Evolutionary conservation across 2,113 vertebrate genomes (phyloP).

Genomic region (Varanus komodoensis): DNA sequence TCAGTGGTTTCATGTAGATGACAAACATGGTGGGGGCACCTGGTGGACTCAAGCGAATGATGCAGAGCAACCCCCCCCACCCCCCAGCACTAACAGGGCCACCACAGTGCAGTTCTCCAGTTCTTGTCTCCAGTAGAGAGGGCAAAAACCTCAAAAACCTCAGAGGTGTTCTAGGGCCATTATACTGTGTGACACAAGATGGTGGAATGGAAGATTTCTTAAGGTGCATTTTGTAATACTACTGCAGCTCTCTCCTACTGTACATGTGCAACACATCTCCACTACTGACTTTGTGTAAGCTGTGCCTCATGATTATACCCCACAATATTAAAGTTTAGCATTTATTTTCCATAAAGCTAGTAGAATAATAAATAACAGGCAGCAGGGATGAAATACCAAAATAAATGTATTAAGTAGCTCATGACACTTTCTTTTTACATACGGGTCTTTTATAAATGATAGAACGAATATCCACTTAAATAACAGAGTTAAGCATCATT

Average conservation of each 20-base stretch:
- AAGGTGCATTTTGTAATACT: not conserved
- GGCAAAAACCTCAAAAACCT: not conserved
- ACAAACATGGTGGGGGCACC: too few species aligned
- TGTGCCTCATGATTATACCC: not conserved
- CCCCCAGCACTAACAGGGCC: not conserved
- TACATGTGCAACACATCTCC: not conserved
- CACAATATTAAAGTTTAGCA: not conserved
- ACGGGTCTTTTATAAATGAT: not conserved
- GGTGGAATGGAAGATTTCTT: not conserved
- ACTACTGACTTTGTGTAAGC: not conserved
- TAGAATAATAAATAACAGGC: not conserved
- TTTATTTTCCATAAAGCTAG: constrained; percentile 2
- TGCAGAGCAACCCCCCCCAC: too few species aligned
- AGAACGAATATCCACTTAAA: not conserved
- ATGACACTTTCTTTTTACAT: not conserved
- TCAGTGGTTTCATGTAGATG: too few species aligned
- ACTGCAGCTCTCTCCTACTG: not conserved
- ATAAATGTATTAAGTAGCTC: not conserved
- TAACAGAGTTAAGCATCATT: not conserved
- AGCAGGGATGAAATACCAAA: not conserved
- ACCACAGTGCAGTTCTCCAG: not conserved
- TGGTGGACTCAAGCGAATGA: too few species aligned
- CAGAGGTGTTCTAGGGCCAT: not conserved
- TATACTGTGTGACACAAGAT: not conserved
- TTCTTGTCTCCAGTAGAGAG: not conserved